These are phyloP conservation scores for Andrena marginata DNA, from an alignment of 2,888 invertebrate genomes.

Conservation along the genomic window DNA sequence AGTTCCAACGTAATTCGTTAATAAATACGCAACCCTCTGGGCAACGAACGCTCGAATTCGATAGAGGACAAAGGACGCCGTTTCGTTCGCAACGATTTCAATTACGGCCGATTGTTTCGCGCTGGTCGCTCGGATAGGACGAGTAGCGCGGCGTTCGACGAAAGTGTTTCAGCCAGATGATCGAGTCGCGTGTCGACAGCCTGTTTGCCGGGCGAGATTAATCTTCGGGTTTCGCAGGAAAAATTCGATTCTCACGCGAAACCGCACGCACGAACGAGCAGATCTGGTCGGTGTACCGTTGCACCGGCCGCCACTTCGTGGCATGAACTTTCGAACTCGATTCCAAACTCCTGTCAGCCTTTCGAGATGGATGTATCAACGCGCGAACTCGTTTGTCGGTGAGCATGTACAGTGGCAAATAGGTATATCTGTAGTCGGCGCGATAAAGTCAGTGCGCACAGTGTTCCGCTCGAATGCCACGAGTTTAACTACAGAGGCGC, in stretches of 20 bases:
- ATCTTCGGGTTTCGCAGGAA: slow-evolving; percentile 40
- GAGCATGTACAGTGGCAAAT: background rate
- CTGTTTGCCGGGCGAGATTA: slow-evolving; percentile 43
- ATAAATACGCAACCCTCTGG: background rate
- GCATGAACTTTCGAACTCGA: slow-evolving; percentile 52
- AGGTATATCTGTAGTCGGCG: background rate
- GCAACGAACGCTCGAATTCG: background rate
- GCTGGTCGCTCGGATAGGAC: background rate
- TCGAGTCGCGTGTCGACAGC: slow-evolving; percentile 47
- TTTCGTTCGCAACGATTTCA: background rate
- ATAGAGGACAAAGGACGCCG: background rate
- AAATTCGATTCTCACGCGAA: slow-evolving; percentile 53
- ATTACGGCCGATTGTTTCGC: slow-evolving; percentile 1
- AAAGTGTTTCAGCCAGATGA: slow-evolving; percentile 14
- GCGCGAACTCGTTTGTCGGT: slow-evolving; percentile 23
- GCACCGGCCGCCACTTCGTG: slow-evolving; percentile 32
- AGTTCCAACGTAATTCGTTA: too few species aligned
- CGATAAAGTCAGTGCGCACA: background rate
- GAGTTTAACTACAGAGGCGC: background rate
- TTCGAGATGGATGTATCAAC: slow-evolving; percentile 34
- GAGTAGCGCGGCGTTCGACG: background rate
- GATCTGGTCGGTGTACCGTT: slow-evolving; percentile 38
- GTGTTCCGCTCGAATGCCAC: background rate
- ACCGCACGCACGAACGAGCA: slow-evolving; percentile 50
- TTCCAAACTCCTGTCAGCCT: slow-evolving; percentile 20